Percentiles rank a stretch among this genome's conserved stretches.
Evolutionary conservation across 2,797 vertebrate genomes (phyloP).

Genomic region (Apogon talboti): DNA sequence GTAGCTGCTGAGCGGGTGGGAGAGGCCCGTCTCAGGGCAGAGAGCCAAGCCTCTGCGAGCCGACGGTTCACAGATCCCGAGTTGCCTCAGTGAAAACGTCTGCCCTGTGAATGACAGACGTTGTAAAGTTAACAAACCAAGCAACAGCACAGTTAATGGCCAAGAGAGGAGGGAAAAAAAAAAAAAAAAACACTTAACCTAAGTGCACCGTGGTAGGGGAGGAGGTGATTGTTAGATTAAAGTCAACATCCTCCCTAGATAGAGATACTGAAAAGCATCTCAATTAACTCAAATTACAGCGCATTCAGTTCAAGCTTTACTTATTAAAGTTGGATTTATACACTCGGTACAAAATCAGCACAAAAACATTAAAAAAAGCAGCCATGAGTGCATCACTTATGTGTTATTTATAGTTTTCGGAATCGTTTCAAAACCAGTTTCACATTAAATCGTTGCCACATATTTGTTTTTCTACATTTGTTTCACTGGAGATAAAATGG

Average conservation of each 20-base stretch:
- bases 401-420: slow-evolving; percentile 28
- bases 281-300: slow-evolving; percentile 1
- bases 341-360: not conserved
- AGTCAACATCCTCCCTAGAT: slow-evolving; percentile 48
- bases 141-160: slow-evolving; percentile 65
- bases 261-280: slow-evolving; percentile 25
- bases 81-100: slow-evolving; percentile 98
- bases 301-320: not conserved
- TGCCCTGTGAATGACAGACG: slow-evolving; percentile 87
- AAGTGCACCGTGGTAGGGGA: slow-evolving; percentile 36
- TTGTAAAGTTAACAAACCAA: slow-evolving; percentile 78
- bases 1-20: slow-evolving; percentile 91
- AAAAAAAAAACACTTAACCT: slow-evolving; percentile 42
- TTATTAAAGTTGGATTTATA: slow-evolving; percentile 1
- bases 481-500: slow-evolving; percentile 36
- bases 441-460: slow-evolving; percentile 29
- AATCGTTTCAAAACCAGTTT: not conserved
- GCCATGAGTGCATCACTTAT: not conserved
- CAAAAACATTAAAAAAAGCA: not conserved
- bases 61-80: slow-evolving; percentile 94
- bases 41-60: slow-evolving; percentile 93
- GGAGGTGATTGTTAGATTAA: slow-evolving; percentile 45
- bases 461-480: slow-evolving; percentile 25
- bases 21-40: slow-evolving; percentile 95
- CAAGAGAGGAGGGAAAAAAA: slow-evolving; percentile 5